These are phyloP conservation scores for Fulica atra DNA, from an alignment of 2,113 vertebrate genomes.

Conservation along the genomic window DNA sequence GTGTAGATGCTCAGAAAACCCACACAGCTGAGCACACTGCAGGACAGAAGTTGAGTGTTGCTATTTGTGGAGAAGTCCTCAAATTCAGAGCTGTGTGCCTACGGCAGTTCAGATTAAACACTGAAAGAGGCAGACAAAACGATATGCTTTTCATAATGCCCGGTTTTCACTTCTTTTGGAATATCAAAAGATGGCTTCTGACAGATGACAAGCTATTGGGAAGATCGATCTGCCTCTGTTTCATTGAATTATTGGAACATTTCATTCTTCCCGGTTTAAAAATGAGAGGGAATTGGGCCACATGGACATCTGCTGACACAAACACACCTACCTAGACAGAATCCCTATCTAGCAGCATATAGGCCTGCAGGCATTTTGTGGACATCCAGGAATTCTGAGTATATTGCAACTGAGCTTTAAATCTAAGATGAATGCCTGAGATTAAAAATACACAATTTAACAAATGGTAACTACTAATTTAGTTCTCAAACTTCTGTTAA, in stretches of 20 bases:
- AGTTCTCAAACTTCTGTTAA: not conserved
- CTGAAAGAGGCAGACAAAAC: not conserved
- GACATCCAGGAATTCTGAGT: not conserved
- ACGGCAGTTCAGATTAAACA: not conserved
- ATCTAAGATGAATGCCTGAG: not conserved
- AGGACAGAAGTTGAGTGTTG: not conserved
- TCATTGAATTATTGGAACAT: not conserved
- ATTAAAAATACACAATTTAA: not conserved
- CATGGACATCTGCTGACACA: not conserved
- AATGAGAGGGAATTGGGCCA: not conserved
- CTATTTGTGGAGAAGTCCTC: not conserved
- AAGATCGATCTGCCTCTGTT: not conserved
- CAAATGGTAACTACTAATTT: not conserved
- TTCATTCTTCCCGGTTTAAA: not conserved
- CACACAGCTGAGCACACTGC: not conserved
- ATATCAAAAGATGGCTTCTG: not conserved
- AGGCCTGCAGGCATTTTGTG: not conserved
- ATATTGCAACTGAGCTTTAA: not conserved
- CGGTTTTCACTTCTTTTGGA: not conserved
- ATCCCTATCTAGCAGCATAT: not conserved
- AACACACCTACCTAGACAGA: not conserved
- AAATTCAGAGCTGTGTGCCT: not conserved
- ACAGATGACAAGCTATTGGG: not conserved
- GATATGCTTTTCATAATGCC: not conserved
- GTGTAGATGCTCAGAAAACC: not conserved